These are phyloP conservation scores for Pandemis corylana DNA, from an alignment of 2,888 invertebrate genomes.

Conservation along the genomic window DNA sequence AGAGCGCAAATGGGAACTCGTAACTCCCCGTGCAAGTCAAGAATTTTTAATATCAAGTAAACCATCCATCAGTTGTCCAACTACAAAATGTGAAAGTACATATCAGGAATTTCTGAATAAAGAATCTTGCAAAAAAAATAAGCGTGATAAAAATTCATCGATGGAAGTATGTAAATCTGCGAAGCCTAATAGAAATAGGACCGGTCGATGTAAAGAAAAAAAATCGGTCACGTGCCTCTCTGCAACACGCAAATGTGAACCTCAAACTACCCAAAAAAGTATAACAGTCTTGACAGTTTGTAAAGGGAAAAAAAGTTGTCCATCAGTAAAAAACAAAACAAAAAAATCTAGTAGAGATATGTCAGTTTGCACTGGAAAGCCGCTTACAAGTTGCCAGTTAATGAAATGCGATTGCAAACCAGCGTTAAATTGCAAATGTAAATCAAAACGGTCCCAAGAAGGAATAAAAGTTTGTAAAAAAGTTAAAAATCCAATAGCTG, in stretches of 20 bases:
- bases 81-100: not conserved
- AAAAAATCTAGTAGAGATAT: not conserved
- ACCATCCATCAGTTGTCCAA: not conserved
- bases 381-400: not conserved
- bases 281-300: not conserved
- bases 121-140: not conserved
- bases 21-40: not conserved
- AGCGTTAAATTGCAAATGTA: not conserved
- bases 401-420: not conserved
- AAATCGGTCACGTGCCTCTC: not conserved
- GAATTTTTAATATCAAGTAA: not conserved
- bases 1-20: not conserved
- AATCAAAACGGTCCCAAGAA: not conserved
- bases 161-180: not conserved
- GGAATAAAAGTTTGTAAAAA: not conserved
- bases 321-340: not conserved
- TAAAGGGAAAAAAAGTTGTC: not conserved
- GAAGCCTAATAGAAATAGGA: not conserved
- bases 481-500: not conserved
- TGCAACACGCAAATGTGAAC: not conserved
- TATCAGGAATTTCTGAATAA: not conserved
- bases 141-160: not conserved
- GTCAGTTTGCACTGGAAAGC: not conserved
- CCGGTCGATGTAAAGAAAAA: not conserved
- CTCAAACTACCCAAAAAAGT: not conserved